Base-by-base conservation (phyloP, 2,113 vertebrate species). In the Platichthys flesus region DNA sequence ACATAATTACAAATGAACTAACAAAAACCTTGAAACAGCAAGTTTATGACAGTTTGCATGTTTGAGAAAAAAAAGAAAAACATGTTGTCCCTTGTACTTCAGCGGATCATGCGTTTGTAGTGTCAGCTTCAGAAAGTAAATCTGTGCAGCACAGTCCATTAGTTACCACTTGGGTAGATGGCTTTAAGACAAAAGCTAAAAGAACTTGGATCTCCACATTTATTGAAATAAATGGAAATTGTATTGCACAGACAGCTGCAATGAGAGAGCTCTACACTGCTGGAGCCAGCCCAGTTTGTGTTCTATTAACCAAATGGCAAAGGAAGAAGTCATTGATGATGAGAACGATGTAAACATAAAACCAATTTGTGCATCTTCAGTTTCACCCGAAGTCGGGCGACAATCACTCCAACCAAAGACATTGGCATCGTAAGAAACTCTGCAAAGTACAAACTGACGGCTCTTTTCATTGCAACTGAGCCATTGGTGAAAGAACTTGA, bases 231-330 rank as follows among this genome's bases (percentile, higher is more conserved):
- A 54, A 85, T 74, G 51, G 55, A 81, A 82, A 84, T 20, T 57
- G 15, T 90, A 90, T 90, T 88, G 85, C 87, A 91, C 88, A 89
- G 78, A 84, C 59, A 75, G 51, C 73, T 79, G 49, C 55, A 61
- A 31, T 52, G 28, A 54, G 74, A 82, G 76, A 69, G 71, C 69
- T 80, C 83, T 66, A 86, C 79, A 84, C 81, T 77, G 87, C 87
- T 89, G 89, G 87, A 86, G 76, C 89, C 90, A 88, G 91, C 87
- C 90, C 86, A 91, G 89, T 89, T 90, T 89, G 87, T 83, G 86
- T 83, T 86, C 56, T 74, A 58, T 26, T 64, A 82, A 81, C 72
- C 82, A 83, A 76, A 85, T 81, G 86, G 82, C 79, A 87, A 84
- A 51, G 47, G 47, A 18, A 20, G 47, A 51, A 31, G 49, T 73